Conservation (phyloP, 1,140 invertebrate genomes). For the Phortica variegata region DNA sequence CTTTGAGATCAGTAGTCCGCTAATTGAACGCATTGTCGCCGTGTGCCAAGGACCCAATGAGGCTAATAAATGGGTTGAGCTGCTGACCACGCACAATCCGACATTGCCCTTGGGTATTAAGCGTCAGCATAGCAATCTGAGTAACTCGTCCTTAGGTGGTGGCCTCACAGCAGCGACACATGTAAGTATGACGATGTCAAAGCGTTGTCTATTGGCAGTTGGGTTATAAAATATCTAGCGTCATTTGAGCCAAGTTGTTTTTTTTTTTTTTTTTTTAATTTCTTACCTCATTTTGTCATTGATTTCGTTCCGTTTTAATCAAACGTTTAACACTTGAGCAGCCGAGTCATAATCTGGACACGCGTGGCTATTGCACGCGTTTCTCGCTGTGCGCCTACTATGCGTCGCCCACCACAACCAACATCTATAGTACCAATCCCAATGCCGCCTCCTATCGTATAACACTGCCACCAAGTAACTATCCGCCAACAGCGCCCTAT, state of each 20-base stretch:
- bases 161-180: constrained; percentile 59
- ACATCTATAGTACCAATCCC: constrained; percentile 6
- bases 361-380: constrained; percentile 60
- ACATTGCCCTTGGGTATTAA: constrained; percentile 55
- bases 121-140: constrained; percentile 53
- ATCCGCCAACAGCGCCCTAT: constrained; percentile 69
- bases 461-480: constrained; percentile 64
- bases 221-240: background rate
- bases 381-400: constrained; percentile 58
- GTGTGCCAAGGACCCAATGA: constrained; percentile 82
- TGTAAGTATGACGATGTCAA: too few relatives aligned
- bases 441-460: constrained; percentile 59
- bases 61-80: constrained; percentile 83
- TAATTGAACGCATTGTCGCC: constrained; percentile 87
- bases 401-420: constrained; percentile 16
- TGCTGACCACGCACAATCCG: constrained; percentile 62
- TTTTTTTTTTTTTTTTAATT: constrained; percentile 10
- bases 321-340: constrained; percentile 19
- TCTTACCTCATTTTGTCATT: constrained; percentile 13
- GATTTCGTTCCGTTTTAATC: constrained; percentile 1
- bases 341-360: constrained; percentile 56
- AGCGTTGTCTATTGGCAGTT: background rate
- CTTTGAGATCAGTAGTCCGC: constrained; percentile 89
- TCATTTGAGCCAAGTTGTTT: background rate
- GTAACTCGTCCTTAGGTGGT: constrained; percentile 50